Base-by-base conservation (phyloP, 1,140 invertebrate genomes). In the Acromyrmex heyeri region DNA sequence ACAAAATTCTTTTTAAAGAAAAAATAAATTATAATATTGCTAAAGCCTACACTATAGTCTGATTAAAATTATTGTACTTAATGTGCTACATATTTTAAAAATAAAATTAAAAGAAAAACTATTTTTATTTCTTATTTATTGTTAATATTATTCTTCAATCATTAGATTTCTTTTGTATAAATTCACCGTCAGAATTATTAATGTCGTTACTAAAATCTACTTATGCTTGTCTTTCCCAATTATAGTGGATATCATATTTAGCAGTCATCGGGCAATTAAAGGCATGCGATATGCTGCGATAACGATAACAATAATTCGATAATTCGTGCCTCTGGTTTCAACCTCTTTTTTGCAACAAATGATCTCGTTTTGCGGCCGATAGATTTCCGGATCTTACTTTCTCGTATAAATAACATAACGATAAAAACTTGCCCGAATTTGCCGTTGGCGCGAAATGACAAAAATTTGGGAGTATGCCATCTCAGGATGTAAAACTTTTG, bases 401-500 rank as follows among this genome's bases (percentile, higher is more conserved):
- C 69, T 50, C 75, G 30, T 91, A 90, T 90, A 88, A 91, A 91
- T 90, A 90, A 78, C 57, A 48, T 14, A 18, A 65, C 61, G 65
- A 88, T 77, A 90, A 90, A 90, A 90, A 91, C 73, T 88, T 78
- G 72, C 77, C 62, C 87, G 65, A 90, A 73, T 88, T 69, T 91
- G 78, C 69, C 53, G 59, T 86, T 90, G 89, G 85, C 89, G 89
- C 76, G 75, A 87, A 87, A 91, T 79, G 85, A 72, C 57, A 86
- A 67, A 88, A 79, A 90, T 53, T 91, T 91, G 90, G 89, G 83
- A 83, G 34, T 85, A 87, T 86, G 90, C 90, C 90, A 91, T 85
- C 89, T 69, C 64, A 53, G 87, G 89, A 90, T 88, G 69, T 90
- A 90, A 91, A 90, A 90, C 82, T 90, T 83, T 88, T 87, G 73